These are phyloP conservation scores for Stenurella melanura DNA, from an alignment of 2,888 invertebrate species.

Conservation along the genomic window DNA sequence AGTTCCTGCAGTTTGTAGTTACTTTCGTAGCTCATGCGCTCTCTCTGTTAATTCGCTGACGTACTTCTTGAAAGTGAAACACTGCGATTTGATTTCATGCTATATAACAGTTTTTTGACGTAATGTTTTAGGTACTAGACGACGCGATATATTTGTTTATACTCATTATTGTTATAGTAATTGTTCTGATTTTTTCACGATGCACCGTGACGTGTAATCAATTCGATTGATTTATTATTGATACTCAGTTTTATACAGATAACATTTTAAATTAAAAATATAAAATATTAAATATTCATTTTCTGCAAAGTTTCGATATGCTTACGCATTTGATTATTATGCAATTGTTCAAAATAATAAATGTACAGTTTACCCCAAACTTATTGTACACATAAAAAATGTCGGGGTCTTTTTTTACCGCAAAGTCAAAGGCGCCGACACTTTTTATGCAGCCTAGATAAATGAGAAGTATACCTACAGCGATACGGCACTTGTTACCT, in stretches of 20 bases:
- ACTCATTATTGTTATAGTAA: slow-evolving; percentile 43
- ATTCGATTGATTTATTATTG: slow-evolving; percentile 4
- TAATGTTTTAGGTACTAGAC: slow-evolving; percentile 63
- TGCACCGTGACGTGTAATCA: slow-evolving; percentile 24
- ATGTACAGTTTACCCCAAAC: no score
- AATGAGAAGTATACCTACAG: no score
- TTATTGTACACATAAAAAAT: no score
- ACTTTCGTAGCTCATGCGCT: slow-evolving; percentile 69
- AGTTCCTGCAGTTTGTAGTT: slow-evolving; percentile 69
- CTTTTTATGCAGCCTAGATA: no score
- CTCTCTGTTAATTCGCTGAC: slow-evolving; percentile 61
- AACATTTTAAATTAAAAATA: slow-evolving; percentile 14
- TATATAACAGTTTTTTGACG: slow-evolving; percentile 71
- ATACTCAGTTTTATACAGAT: slow-evolving; percentile 17
- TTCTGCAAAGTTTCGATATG: not conserved
- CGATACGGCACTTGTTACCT: no score
- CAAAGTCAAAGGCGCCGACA: no score
- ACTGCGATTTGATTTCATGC: slow-evolving; percentile 66
- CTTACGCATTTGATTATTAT: slow-evolving; percentile 4
- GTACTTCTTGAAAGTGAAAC: slow-evolving; percentile 73
- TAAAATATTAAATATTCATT: not conserved
- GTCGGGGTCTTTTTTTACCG: no score
- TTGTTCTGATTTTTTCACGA: slow-evolving; percentile 32
- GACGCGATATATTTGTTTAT: slow-evolving; percentile 46
- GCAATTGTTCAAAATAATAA: not conserved